Base-by-base conservation (phyloP, 35 echinoderm and acorn worm genomes). In the Heliocidaris erythrogramma region DNA sequence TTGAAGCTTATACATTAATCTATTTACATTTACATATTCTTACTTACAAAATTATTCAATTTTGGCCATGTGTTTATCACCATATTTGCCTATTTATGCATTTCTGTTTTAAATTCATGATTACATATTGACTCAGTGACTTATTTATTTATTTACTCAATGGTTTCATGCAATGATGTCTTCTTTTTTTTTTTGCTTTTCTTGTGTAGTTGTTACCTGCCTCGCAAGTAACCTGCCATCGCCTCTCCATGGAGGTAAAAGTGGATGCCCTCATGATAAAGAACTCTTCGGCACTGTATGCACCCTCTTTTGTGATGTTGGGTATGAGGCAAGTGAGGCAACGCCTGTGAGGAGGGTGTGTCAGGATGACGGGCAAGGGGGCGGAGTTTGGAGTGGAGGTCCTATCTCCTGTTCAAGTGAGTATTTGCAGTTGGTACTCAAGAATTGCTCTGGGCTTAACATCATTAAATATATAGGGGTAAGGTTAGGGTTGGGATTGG, bases 391-490 rank as follows among this genome's bases (percentile, higher is more conserved):
- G 95, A 88, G 49, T 21, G 93, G 93, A 31, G 95, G 95, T 50
- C 93, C 95, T 24, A 96, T 96, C 3, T 53, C 95, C 5, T 96
- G 95, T 32, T 71, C 92, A 96, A 59, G 95, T 96, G 48, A 94
- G 92, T 7, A 30, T 32, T 86, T 65, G 32, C n/a, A 30, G 47
- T 5, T 7, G 14, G 21, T 78, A 7, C 6, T 17, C 4, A 49
- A 30, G 30, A 42, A 42, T 90, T 49, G 12, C 30, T 10, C 8
- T 29, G 5, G 12, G 12, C 18, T 12, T 60, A 18, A 18, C 13
- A 18, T 60, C 13, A 18, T 60, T 60, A 2, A 60, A 30, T 5
- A 27, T 18, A 32, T 88, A 14, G 86, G 47, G 13, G 30, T 32
- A 7, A 27, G 13, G 86, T 5, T 32, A 88, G 5, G 30, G 27